phyloP scores from a whole-genome alignment of 1,140 invertebrate species.

The Ylistrum balloti region DNA sequence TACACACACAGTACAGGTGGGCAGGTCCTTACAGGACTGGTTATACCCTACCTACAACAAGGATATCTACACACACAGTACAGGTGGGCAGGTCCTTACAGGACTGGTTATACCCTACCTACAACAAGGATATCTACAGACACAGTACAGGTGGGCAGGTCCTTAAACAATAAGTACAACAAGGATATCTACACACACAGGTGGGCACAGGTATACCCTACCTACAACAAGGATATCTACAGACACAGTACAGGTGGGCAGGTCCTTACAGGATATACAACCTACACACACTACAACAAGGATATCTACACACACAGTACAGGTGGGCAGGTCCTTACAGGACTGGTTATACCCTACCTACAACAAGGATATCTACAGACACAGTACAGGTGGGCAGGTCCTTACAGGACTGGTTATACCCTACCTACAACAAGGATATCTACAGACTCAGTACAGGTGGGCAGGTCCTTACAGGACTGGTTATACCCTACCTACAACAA shows the following conservation, averaged over 20 bases:
- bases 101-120: conserved; percentile 73
- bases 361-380: too few relatives aligned
- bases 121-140: too few relatives aligned
- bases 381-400: too few relatives aligned
- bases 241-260: background rate
- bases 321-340: background rate
- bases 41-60: background rate
- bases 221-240: background rate
- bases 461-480: conserved; percentile 85
- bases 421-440: too few relatives aligned
- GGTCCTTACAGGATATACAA: background rate
- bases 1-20: background rate
- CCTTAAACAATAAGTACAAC: conserved; percentile 73
- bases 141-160: background rate
- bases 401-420: background rate
- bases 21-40: background rate
- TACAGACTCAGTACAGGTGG: too few relatives aligned
- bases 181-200: background rate
- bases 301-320: background rate
- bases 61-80: background rate
- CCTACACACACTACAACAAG: too few relatives aligned
- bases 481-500: conserved; percentile 84
- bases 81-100: background rate
- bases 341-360: background rate
- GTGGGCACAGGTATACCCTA: background rate